phyloP scores from a whole-genome alignment of 2,797 vertebrate species.

The Crenichthys baileyi region DNA sequence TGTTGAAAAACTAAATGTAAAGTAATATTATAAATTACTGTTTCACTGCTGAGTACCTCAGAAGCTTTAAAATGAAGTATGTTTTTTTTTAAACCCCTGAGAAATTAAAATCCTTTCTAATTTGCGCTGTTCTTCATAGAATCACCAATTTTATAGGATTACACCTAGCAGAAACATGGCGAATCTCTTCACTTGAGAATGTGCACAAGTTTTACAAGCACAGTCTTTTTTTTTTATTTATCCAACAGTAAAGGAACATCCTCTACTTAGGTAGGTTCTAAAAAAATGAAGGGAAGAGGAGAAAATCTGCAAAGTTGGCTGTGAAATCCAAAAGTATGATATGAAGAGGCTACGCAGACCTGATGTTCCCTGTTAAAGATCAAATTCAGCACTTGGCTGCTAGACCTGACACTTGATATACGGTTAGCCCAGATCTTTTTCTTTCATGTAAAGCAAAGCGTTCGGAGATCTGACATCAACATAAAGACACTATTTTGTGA shows the following conservation, averaged over 20 bases:
- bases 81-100: conserved; percentile 27
- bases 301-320: conserved; percentile 38
- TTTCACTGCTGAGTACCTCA: conserved; percentile 31
- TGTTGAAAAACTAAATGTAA: conserved; percentile 10
- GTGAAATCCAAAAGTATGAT: conserved; percentile 24
- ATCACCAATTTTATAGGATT: conserved; percentile 37
- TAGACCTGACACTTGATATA: conserved; percentile 50
- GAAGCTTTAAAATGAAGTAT: conserved; percentile 20
- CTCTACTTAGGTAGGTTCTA: conserved; percentile 50
- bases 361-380: conserved; percentile 38
- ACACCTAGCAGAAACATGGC: conserved; percentile 38
- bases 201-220: conserved; percentile 48
- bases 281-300: conserved; percentile 46
- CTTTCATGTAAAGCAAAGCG: conserved; percentile 56
- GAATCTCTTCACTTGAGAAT: conserved; percentile 30
- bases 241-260: conserved; percentile 45
- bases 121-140: conserved; percentile 30
- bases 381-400: conserved; percentile 50
- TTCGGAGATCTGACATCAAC: conserved; percentile 58
- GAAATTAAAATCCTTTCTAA: conserved; percentile 28
- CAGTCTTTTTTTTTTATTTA: conserved; percentile 49
- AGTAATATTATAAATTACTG: neutral
- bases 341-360: conserved; percentile 44
- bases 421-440: conserved; percentile 54
- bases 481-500: conserved; percentile 56